phyloP scores from a whole-genome alignment of 2,888 invertebrate genomes.

The Lepidonotus clava region DNA sequence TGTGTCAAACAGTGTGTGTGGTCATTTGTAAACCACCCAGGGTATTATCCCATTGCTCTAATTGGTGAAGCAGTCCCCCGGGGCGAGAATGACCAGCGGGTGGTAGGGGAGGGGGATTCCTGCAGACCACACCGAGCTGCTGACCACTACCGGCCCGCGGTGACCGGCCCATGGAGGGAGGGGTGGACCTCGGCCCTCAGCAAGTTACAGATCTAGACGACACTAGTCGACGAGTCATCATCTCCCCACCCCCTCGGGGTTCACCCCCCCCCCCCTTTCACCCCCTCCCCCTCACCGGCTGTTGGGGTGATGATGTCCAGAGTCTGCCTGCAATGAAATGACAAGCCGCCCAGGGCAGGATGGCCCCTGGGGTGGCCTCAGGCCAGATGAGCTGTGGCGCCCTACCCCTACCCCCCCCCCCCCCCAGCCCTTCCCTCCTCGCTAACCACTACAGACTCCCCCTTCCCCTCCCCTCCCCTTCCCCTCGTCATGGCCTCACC shows the following conservation, averaged over 20 bases:
- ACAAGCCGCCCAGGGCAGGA: neutral
- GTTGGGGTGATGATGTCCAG: conserved; percentile 37
- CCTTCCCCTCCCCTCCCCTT: neutral
- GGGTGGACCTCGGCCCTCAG: too few species aligned
- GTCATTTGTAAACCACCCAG: conserved; percentile 23
- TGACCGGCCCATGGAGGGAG: neutral
- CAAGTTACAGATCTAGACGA: too few species aligned
- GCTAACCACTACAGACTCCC: neutral
- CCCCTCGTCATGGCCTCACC: neutral
- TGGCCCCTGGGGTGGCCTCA: conserved; percentile 36
- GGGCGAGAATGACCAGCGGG: neutral
- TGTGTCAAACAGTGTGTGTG: conserved; percentile 16
- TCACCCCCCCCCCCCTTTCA: too few species aligned
- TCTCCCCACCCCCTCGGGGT: too few species aligned
- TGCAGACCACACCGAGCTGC: too few species aligned
- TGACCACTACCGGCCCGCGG: too few species aligned
- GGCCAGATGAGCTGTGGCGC: conserved; percentile 14
- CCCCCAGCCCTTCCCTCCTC: neutral
- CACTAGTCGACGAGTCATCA: too few species aligned
- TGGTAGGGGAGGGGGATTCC: neutral
- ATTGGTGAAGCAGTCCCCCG: neutral
- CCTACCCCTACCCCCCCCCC: neutral
- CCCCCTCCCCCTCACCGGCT: neutral
- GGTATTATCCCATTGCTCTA: neutral
- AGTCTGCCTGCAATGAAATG: neutral